Evolutionary conservation across 2,888 invertebrate genomes (phyloP), one percentile per base, ranked within the genome.

Genomic region (Hydrotaea diabolus): DNA sequence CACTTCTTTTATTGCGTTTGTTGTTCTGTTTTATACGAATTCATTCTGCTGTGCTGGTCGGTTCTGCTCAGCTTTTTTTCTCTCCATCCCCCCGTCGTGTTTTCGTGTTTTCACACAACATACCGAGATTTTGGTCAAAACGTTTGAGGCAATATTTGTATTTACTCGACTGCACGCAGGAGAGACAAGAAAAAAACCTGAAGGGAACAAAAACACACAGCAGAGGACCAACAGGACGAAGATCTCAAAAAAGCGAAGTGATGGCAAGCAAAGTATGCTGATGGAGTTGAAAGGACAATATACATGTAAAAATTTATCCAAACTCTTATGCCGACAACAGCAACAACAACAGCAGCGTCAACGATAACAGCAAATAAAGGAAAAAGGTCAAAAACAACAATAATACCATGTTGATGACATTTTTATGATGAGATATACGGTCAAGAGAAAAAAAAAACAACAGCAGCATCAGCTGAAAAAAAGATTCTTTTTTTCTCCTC

Each of bases 361-460:
- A 31, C 72, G 53, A 64, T 64, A 64, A 64, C 31, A 64, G 64
- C 59, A 80, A 59, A 76, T 64, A 71, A 55, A 9, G 11, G 46
- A 57, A 74, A 84, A 86, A 82, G 81, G 83, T 80, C 76, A 84
- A 84, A 77, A 80, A 82, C 82, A 86, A 83, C 78, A 86, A 85
- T 81, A 87, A 83, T 86, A 81, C 82, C 82, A 85, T 86, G 86
- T 84, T 81, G 87, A 86, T 87, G 87, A 87, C 87, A 86, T 86
- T 87, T 87, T 87, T 86, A 87, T 86, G 87, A 87, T 86, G 86
- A 85, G 86, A 53, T 80, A 81, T 59, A 66, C 69, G 17, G 69
- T 21, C 46, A 15, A 21, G 5, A 69, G 43, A 46, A 46, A 21
- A 64, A 57, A 76, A 76, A 31, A 31, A n/a, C n/a, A n/a, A n/a